Conservation (phyloP, 2,113 vertebrate species). For the Nanger granti region DNA sequence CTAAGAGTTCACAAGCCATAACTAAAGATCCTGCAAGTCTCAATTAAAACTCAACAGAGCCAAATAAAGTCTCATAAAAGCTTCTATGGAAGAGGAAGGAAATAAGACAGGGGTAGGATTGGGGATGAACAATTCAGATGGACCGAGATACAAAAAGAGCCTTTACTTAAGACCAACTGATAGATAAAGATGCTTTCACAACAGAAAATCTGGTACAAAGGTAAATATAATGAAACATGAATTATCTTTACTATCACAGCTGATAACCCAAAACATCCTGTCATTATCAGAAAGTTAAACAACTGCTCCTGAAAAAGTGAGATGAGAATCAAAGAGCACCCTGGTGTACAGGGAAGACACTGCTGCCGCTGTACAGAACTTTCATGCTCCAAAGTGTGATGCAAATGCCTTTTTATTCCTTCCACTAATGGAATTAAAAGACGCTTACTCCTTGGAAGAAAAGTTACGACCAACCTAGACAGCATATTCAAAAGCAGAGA, state of each 20-base stretch:
- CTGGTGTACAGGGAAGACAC: background rate
- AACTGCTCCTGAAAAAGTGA: background rate
- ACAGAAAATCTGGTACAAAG: slow-evolving; percentile 29
- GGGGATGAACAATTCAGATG: background rate
- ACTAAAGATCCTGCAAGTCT: background rate
- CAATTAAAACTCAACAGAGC: background rate
- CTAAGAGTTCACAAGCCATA: background rate
- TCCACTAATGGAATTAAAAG: too few species aligned
- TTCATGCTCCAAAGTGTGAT: background rate
- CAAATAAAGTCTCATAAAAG: slow-evolving; percentile 8
- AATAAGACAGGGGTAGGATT: background rate
- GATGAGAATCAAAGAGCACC: background rate
- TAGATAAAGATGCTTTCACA: background rate
- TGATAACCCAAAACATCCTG: background rate
- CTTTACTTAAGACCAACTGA: slow-evolving; percentile 26
- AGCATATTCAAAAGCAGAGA: too few species aligned
- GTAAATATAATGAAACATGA: slow-evolving; percentile 16
- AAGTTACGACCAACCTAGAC: too few species aligned
- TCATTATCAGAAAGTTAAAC: background rate
- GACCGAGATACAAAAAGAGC: background rate
- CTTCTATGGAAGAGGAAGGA: slow-evolving; percentile 44
- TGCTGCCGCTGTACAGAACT: rapidly evolving
- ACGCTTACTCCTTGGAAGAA: too few species aligned
- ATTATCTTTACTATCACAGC: background rate
- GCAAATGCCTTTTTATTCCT: background rate